phyloP scores from a whole-genome alignment of 2,113 vertebrate genomes.

The Circaetus gallicus region DNA sequence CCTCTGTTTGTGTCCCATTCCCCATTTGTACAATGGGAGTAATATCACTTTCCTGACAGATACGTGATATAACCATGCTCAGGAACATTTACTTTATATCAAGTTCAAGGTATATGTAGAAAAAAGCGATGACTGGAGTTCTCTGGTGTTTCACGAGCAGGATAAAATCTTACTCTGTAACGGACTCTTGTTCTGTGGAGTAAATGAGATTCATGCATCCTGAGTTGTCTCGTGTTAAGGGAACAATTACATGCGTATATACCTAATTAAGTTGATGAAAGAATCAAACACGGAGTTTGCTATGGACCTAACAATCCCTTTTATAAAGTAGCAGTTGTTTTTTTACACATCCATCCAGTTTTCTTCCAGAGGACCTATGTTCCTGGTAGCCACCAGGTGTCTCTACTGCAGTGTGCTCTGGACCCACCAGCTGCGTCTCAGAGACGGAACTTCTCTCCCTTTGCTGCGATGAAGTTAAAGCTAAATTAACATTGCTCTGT shows the following conservation, averaged over 20 bases:
- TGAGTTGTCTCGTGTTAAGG: background rate
- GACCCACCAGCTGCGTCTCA: background rate
- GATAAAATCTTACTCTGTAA: background rate
- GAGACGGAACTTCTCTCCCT: background rate
- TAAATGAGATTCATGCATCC: background rate
- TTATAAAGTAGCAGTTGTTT: background rate
- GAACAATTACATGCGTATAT: background rate
- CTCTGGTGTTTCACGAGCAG: background rate
- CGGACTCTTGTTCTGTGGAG: background rate
- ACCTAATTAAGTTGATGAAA: background rate
- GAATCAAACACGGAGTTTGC: background rate
- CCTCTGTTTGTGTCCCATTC: background rate
- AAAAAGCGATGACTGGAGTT: background rate
- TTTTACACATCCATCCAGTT: background rate
- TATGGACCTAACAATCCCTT: background rate
- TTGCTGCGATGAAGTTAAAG: background rate
- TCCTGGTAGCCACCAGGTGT: slow-evolving; percentile 66
- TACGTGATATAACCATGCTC: background rate
- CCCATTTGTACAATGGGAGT: background rate
- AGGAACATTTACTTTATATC: background rate
- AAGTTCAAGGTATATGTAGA: background rate
- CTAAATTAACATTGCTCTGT: background rate
- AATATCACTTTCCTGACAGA: background rate
- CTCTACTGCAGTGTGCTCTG: slow-evolving; percentile 2
- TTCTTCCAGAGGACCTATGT: background rate